Percentiles rank a stretch among this genome's conserved stretches.
Conservation (phyloP, 53 echinoderm and acorn worm genomes). For the Paelopatides confundens region DNA sequence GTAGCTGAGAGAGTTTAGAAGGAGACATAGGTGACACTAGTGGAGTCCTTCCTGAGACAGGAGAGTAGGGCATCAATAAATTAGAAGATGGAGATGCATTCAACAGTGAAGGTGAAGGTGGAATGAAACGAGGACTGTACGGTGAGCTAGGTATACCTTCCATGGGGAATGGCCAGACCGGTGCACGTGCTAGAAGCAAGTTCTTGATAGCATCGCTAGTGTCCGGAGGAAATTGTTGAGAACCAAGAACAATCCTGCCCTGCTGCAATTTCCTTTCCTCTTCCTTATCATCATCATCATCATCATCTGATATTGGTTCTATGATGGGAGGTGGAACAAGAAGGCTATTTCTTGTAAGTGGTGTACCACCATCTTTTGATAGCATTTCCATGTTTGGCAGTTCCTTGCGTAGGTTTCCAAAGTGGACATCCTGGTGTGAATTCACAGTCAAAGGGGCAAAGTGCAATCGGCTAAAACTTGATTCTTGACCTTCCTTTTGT, state of each 20-base stretch:
- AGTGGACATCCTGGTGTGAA: not conserved
- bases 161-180: conserved; percentile 58
- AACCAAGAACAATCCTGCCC: conserved; percentile 18
- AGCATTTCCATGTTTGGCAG: not conserved
- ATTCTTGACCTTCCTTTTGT: conserved; percentile 20
- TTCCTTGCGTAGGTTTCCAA: not conserved
- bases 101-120: conserved; percentile 76
- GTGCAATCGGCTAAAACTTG: not conserved
- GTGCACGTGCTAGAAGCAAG: conserved; percentile 75
- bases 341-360: not conserved
- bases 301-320: conserved; percentile 96
- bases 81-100: conserved; percentile 71
- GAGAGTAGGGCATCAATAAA: conserved; percentile 58
- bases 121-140: conserved; percentile 86
- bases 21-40: conserved; percentile 94
- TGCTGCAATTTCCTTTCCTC: conserved; percentile 40
- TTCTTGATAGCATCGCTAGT: conserved; percentile 87
- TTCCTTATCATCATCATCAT: conserved; percentile 86
- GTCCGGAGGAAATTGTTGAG: not conserved
- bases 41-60: conserved; percentile 60
- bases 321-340: conserved; percentile 68
- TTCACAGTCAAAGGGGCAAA: conserved; percentile 7
- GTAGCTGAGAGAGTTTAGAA: conserved; percentile 92
- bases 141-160: conserved; percentile 48
- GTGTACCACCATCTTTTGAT: not conserved